Evolutionary conservation across 2,797 vertebrate genomes (phyloP).

Genomic region (Centroberyx gerrardi): DNA sequence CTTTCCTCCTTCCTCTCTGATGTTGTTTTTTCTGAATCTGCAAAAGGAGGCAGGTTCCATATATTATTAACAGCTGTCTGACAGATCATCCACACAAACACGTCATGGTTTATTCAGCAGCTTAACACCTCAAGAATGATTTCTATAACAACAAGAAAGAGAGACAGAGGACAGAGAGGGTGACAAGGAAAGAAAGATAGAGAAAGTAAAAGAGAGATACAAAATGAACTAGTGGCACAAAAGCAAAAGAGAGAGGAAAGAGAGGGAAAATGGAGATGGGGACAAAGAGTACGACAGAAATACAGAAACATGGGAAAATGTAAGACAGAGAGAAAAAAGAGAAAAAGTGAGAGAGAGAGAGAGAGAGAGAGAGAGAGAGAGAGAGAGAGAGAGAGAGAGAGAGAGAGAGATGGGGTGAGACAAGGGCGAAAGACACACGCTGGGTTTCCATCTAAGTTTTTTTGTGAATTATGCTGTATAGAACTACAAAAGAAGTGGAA

Average conservation of each 20-base stretch:
- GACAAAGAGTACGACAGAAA: neutral
- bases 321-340: no score
- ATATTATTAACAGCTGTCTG: conserved; percentile 18
- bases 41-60: neutral
- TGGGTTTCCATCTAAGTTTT: neutral
- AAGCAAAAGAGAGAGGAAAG: conserved; percentile 13
- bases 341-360: neutral
- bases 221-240: conserved; percentile 46
- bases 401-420: neutral
- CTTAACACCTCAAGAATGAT: neutral
- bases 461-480: neutral
- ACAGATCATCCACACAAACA: conserved; percentile 24
- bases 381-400: neutral
- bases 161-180: neutral
- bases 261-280: neutral
- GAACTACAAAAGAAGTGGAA: no score
- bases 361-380: neutral
- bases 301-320: neutral
- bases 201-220: neutral
- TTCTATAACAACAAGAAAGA: neutral
- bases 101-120: conserved; percentile 17
- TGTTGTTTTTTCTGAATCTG: conserved; percentile 8
- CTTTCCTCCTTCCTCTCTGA: neutral
- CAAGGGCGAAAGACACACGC: neutral
- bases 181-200: neutral